Evolutionary conservation across 2,888 invertebrate species (phyloP), one percentile per base, ranked within the genome.

Genomic region (Idaea aversata): DNA sequence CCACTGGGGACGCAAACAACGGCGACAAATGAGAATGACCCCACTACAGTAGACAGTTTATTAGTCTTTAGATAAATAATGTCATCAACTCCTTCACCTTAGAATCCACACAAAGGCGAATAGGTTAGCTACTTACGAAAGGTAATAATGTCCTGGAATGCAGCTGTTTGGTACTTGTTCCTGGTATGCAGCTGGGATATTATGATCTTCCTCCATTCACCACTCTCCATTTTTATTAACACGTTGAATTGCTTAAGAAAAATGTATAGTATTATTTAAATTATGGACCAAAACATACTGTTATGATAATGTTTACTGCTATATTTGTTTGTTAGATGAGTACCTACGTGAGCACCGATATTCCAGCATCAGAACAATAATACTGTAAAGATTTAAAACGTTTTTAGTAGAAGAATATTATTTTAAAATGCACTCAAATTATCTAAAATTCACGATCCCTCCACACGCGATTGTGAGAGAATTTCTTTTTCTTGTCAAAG

Each of bases 101-200:
- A 47, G 10, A 47, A 47, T 47, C 47, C 47, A 72, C 36, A 74
- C 78, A 80, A 80, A 79, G 76, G 73, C 65, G 62, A 70, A 74
- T 75, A 87, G 87, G 88, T 89, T 89, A 88, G 77, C 47, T 83
- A 94, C 97, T 95, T 94, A 97, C 97, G 97, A 88, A 97, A 95
- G 74, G 94, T 88, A 77, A 98, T 96, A 70, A 98, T 94, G 81
- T 97, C 97, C 76, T 95, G 95, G 87, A 97, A 97, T 78, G 95
- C 95, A 68, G 94, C 88, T 34, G 95, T 95, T 92, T 97, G 96
- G 70, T 93, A 94, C 87, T 94, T 95, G 87, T 97, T 97, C 80
- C 97, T 94, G 69, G 94, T 94, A 68, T 95, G 95, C 69, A 98
- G 85, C 81, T 96, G 95, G 77, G 90, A 91, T 76, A 97, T 91